Evolutionary conservation across 2,888 invertebrate species (phyloP), one percentile per base, ranked within the genome.

Genomic region (Drosophila eohydei): DNA sequence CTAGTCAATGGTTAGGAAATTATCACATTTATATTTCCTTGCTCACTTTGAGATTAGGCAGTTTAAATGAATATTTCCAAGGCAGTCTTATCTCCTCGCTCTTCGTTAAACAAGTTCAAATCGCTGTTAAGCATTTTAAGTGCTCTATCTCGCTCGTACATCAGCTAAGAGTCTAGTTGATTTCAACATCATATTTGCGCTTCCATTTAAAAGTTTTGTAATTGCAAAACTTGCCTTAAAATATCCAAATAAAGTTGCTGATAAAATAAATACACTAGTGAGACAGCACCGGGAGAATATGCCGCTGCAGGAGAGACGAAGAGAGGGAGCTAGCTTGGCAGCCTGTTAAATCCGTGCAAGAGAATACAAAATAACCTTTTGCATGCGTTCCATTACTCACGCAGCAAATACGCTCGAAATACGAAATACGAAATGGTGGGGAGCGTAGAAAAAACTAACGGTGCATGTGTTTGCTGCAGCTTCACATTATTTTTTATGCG

Each of bases 401-500:
- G 61, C 68, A 72, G 44, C 54, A 55, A 52, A 73, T 66, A 61
- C 56, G 63, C 55, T 48, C 12, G 52, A 38, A 54, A 55, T 26
- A 16, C 34, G 36, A 34, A 52, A 52, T 36, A 36, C 51, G 51
- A 26, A 52, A 52, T 52, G 28, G 40, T 11, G 40, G 40, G n/a
- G 26, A 26, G 11, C 38, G 30, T 12, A 34, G 30, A 28, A 52
- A 55, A 65, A 73, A 32, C 52, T 30, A 78, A 78, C 65, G 59
- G 60, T 56, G 60, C 60, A 78, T 61, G 69, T 78, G 69, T 79
- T 79, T 79, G 69, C 75, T 57, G 83, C 83, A 83, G 79, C 72
- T 74, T 63, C 64, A 63, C 77, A 79, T 83, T 83, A 83, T 85
- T 84, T 87, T 88, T 84, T 83, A 85, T 82, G 88, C 83, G 85